phyloP scores from a whole-genome alignment of 2,113 vertebrate genomes.

The Tachysurus vachellii region DNA sequence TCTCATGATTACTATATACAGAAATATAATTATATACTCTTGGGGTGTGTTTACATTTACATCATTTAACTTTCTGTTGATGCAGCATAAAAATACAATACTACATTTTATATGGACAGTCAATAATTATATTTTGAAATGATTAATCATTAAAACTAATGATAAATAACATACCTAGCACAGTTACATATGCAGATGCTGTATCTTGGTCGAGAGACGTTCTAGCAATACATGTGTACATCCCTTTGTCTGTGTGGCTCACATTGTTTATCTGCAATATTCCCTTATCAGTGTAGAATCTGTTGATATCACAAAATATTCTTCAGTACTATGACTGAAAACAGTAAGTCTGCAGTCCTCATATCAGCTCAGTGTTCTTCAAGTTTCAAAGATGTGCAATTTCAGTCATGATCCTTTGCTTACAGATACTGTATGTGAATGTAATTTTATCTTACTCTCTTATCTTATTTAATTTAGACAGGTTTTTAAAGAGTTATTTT shows the following conservation, averaged over 20 bases:
- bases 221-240: constrained; percentile 79
- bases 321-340: not conserved
- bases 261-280: constrained; percentile 82
- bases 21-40: too few relatives aligned
- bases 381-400: not conserved
- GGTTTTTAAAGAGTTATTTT: not conserved
- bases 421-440: not conserved
- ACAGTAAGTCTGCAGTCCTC: not conserved
- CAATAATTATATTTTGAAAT: not conserved
- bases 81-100: not conserved
- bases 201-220: constrained; percentile 80
- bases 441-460: not conserved
- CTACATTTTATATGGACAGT: not conserved
- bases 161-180: constrained; percentile 76
- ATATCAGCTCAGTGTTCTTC: not conserved
- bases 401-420: not conserved
- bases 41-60: too few relatives aligned
- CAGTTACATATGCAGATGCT: constrained; percentile 73
- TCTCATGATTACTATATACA: not conserved
- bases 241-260: constrained; percentile 78
- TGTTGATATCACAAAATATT: constrained; percentile 37
- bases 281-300: constrained; percentile 68
- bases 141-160: not conserved
- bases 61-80: not conserved
- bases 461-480: not conserved